Percentiles rank a stretch among this genome's conserved stretches.
Conservation (phyloP, 2,888 invertebrate genomes). For the Cryptocephalus primarius region DNA sequence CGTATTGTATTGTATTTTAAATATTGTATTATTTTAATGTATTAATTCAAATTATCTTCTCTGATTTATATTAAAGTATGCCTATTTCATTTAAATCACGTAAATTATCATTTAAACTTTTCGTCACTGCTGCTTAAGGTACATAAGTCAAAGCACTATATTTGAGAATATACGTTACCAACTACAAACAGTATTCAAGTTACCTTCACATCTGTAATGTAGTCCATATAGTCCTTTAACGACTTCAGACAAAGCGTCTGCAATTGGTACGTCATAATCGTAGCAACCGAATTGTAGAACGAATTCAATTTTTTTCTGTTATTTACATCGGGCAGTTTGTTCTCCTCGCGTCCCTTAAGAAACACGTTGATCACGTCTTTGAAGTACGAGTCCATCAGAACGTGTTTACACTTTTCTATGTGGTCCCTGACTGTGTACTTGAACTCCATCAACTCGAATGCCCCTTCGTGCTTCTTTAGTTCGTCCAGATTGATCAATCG, state of each 20-base stretch:
- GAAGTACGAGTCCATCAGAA: conserved; percentile 55
- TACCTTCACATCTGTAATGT: conserved; percentile 68
- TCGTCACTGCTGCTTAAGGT: too few species aligned
- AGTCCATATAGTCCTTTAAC: conserved; percentile 64
- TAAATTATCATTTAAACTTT: too few species aligned
- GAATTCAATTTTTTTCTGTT: conserved; percentile 55
- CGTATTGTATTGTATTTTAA: too few species aligned
- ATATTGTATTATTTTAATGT: too few species aligned
- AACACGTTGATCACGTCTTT: conserved; percentile 53
- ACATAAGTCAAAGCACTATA: too few species aligned
- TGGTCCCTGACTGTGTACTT: conserved; percentile 43
- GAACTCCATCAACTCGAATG: conserved; percentile 60
- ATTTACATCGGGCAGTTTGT: conserved; percentile 54
- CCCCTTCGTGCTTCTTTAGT: conserved; percentile 46
- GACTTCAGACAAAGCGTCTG: conserved; percentile 73
- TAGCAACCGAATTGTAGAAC: conserved; percentile 77
- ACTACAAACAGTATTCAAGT: conserved; percentile 1
- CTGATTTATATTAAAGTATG: too few species aligned
- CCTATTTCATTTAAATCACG: too few species aligned
- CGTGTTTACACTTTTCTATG: conserved; percentile 55
- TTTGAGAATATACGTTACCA: too few species aligned
- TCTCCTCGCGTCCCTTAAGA: conserved; percentile 54
- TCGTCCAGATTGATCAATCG: conserved; percentile 49
- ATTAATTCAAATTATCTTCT: too few species aligned
- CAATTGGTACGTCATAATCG: conserved; percentile 80